Base-by-base conservation (phyloP, 64 coral and sea anemone species). In the Astreopora myriophthalma region DNA sequence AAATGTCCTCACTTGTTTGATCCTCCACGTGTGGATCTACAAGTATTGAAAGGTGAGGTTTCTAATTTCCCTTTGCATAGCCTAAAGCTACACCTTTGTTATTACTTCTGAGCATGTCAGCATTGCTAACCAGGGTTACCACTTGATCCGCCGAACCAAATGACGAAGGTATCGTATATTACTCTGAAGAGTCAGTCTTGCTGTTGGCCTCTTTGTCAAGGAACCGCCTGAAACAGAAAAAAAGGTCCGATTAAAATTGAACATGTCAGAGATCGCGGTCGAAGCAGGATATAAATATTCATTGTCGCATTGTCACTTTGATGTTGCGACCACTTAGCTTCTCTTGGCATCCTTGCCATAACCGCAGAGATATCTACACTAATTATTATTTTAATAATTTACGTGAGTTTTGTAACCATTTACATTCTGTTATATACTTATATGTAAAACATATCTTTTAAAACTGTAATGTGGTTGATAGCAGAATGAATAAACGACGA, bases 221-320 rank as follows among this genome's bases (percentile, higher is more conserved):
- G 63, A 79, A 90, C 30, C 88, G 75, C 75, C 88, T 90, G 35
- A 81, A 80, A 90, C 3, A 26, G 37, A 67, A 29, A 64, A 42
- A 42, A 27, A 28, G n/a, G n/a, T n/a, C n/a, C 11, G 31, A 86
- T 44, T 0, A 62, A 57, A 48, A 17, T 60, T 16, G 40, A 44
- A 11, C 11, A 44, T 44, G 40, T 44, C 6, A 11, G 40, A 11
- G 12, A 19, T 55, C 12, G 3, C 51, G 17, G 17, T 3, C 51
- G 12, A 55, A 55, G 17, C 17, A 16, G 16, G 51, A 55, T 46
- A n/a, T n/a, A n/a, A n/a, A n/a, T n/a, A n/a, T n/a, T n/a, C n/a
- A n/a, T n/a, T n/a, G n/a, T n/a, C n/a, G n/a, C n/a, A n/a, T n/a
- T n/a, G n/a, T n/a, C n/a, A n/a, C n/a, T n/a, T n/a, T n/a, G n/a